These are phyloP conservation scores for Drosophila miranda DNA, from an alignment of 1,140 invertebrate genomes.

Conservation along the genomic window DNA sequence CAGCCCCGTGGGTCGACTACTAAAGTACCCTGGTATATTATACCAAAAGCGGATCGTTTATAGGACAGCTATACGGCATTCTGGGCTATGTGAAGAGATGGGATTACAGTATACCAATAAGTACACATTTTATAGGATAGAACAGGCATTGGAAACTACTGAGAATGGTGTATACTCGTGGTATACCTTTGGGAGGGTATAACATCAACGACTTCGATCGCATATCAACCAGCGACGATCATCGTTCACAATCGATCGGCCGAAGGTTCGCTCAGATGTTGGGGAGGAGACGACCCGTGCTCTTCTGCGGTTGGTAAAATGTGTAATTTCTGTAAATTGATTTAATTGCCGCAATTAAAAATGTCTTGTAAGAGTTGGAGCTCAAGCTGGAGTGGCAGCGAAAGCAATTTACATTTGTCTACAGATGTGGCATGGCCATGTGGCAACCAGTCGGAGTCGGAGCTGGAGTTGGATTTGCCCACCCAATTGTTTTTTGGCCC, in stretches of 20 bases:
- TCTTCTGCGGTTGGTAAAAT: constrained; percentile 48
- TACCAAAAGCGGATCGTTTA: no score
- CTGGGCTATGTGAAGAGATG: no score
- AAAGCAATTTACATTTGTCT: constrained; percentile 39
- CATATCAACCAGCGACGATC: constrained; percentile 36
- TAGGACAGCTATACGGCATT: no score
- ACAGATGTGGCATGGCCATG: constrained; percentile 20
- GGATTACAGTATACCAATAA: no score
- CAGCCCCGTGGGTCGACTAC: no score
- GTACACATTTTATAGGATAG: no score
- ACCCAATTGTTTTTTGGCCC: constrained; percentile 53
- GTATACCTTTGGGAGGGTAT: background rate
- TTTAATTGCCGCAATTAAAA: constrained; percentile 77
- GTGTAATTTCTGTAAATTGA: constrained; percentile 77
- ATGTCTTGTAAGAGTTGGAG: constrained; percentile 34
- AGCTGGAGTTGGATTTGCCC: constrained; percentile 29
- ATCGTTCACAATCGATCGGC: constrained; percentile 30
- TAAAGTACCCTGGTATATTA: no score
- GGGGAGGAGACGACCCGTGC: constrained; percentile 35
- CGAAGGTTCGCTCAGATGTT: constrained; percentile 62
- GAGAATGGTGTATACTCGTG: no score
- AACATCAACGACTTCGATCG: constrained; percentile 20
- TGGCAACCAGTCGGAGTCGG: constrained; percentile 18
- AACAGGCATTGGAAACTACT: no score
- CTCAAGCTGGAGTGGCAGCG: constrained; percentile 28